These are phyloP conservation scores for Balearica regulorum DNA, from an alignment of 2,797 vertebrate species.

Conservation along the genomic window DNA sequence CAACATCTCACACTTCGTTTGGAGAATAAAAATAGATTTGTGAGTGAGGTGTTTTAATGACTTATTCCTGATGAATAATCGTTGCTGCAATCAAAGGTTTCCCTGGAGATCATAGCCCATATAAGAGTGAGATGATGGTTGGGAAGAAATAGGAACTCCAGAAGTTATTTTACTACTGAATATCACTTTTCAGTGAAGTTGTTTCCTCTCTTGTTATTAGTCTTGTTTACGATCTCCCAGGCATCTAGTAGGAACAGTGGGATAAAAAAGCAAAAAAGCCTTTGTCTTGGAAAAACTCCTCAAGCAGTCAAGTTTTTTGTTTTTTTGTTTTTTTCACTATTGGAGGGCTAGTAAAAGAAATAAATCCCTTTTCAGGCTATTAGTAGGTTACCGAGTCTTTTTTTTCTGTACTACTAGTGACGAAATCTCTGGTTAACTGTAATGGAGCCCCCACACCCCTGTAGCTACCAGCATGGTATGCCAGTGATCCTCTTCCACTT, in stretches of 20 bases:
- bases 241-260: neutral
- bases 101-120: neutral
- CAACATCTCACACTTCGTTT: fast-evolving
- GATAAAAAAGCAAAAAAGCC: neutral
- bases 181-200: neutral
- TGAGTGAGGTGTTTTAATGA: neutral
- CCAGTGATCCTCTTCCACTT: neutral
- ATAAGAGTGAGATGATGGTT: neutral
- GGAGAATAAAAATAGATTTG: neutral
- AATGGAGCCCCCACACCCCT: neutral
- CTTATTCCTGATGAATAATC: neutral
- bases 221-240: neutral
- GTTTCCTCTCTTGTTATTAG: neutral
- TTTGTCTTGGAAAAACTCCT: neutral
- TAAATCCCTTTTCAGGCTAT: neutral
- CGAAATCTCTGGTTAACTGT: neutral
- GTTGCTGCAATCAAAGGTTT: neutral
- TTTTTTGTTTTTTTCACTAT: fast-evolving
- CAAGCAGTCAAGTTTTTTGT: too few species aligned
- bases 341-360: neutral
- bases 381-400: neutral
- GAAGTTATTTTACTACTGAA: neutral
- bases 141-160: neutral
- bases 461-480: neutral
- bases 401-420: neutral